Percentiles rank a stretch among this genome's conserved stretches.
These are phyloP conservation scores for Sceloporus undulatus DNA, from an alignment of 2,113 vertebrate species.

Conservation along the genomic window DNA sequence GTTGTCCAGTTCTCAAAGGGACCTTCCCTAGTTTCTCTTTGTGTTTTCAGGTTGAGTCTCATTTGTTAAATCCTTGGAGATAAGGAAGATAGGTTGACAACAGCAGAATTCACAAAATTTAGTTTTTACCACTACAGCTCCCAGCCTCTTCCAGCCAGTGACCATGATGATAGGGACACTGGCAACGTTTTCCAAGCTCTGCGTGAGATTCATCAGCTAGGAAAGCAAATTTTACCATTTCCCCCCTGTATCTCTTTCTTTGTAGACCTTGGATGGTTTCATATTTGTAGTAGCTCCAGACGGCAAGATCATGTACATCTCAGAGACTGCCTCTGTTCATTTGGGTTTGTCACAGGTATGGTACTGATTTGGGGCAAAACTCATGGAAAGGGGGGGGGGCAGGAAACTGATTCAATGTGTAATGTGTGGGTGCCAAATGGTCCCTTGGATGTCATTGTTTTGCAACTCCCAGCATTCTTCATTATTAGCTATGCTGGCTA, in stretches of 20 bases:
- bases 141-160: too few relatives aligned
- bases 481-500: too few relatives aligned
- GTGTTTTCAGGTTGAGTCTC: background rate
- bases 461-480: too few relatives aligned
- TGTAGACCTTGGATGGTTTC: constrained; percentile 95
- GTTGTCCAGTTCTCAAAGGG: background rate
- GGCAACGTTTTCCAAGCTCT: too few relatives aligned
- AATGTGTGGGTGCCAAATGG: background rate
- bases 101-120: too few relatives aligned
- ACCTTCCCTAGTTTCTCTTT: background rate
- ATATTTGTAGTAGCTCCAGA: constrained; percentile 99
- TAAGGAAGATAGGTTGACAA: too few relatives aligned
- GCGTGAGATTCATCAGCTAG: background rate
- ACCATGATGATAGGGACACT: too few relatives aligned
- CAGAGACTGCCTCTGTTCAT: constrained; percentile 97
- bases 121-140: too few relatives aligned
- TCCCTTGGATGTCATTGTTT: too few relatives aligned
- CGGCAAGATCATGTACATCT: constrained; percentile 99
- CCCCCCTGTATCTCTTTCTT: constrained; percentile 50
- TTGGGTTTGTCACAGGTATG: constrained; percentile 96
- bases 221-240: background rate
- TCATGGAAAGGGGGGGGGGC: too few relatives aligned
- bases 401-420: background rate
- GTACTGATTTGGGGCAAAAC: background rate
- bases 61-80: background rate